phyloP scores from a whole-genome alignment of 1,140 invertebrate species.

The Papilio aristodemus region DNA sequence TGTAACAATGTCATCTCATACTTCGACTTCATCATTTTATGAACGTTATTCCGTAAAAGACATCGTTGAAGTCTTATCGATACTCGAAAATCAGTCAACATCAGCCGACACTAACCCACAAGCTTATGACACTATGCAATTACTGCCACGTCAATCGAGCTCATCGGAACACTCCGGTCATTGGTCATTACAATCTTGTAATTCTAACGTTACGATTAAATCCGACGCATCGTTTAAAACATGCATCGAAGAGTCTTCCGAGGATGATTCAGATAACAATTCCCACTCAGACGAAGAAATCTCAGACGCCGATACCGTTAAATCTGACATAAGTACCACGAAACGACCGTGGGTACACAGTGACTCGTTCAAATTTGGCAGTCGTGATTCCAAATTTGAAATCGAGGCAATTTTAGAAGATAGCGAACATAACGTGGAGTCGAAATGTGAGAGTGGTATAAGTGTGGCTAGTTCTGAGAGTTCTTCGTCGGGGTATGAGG shows the following conservation, averaged over 20 bases:
- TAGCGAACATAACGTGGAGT: conserved; percentile 42
- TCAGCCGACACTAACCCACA: conserved; percentile 61
- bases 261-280: conserved; percentile 63
- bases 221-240: conserved; percentile 71
- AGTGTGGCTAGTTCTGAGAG: conserved; percentile 59
- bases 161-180: conserved; percentile 75
- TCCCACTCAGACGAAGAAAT: conserved; percentile 67
- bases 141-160: conserved; percentile 60
- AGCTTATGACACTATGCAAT: conserved; percentile 61
- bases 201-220: conserved; percentile 69
- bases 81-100: conserved; percentile 57
- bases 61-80: conserved; percentile 68
- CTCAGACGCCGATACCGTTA: conserved; percentile 70
- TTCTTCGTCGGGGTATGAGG: conserved; percentile 62
- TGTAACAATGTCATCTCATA: conserved; percentile 57
- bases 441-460: conserved; percentile 67
- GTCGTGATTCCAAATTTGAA: conserved; percentile 43
- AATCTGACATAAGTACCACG: conserved; percentile 63
- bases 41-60: conserved; percentile 72
- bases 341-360: conserved; percentile 73
- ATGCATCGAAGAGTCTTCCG: conserved; percentile 68
- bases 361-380: conserved; percentile 68
- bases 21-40: conserved; percentile 54
- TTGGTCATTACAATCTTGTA: conserved; percentile 70
- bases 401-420: conserved; percentile 52